A percentile compares a stretch with the other conserved stretches of the same genome.
These are phyloP conservation scores for Lasioglossum vierecki DNA, from an alignment of 2,888 invertebrate genomes.

Conservation along the genomic window DNA sequence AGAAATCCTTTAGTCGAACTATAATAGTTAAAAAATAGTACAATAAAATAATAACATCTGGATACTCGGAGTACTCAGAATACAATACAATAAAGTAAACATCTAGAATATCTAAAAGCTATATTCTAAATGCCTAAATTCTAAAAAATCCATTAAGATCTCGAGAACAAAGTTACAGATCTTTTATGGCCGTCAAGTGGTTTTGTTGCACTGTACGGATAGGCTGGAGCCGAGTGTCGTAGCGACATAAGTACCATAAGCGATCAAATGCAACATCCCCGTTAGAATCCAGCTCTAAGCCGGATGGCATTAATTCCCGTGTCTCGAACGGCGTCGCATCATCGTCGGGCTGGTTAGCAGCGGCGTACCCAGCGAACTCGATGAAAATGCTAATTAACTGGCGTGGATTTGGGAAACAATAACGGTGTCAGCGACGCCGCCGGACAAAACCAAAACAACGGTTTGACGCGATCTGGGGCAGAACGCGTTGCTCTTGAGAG, in stretches of 20 bases:
- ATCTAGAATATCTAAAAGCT: too few species aligned
- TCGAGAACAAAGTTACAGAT: background rate
- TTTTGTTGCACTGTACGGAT: background rate
- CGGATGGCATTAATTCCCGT: conserved; percentile 23
- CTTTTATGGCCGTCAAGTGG: background rate
- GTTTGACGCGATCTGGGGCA: background rate
- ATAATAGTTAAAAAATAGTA: too few species aligned
- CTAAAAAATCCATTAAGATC: background rate
- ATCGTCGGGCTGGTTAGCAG: conserved; percentile 1
- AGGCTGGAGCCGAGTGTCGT: background rate
- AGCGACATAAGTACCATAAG: background rate
- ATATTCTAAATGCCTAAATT: too few species aligned
- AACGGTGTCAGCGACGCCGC: conserved; percentile 30
- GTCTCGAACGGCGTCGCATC: conserved; percentile 21
- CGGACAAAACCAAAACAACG: conserved; percentile 53
- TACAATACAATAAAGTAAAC: too few species aligned
- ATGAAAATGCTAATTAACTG: conserved; percentile 67
- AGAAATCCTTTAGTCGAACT: too few species aligned
- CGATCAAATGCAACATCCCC: background rate
- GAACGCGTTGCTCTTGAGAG: conserved; percentile 16
- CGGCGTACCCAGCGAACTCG: conserved; percentile 36
- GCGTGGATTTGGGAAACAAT: conserved; percentile 53
- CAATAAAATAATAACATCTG: too few species aligned
- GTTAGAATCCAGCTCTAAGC: background rate
- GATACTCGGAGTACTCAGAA: too few species aligned